Conservation (phyloP, 2,888 invertebrate genomes). For the Diarsia rubi region DNA sequence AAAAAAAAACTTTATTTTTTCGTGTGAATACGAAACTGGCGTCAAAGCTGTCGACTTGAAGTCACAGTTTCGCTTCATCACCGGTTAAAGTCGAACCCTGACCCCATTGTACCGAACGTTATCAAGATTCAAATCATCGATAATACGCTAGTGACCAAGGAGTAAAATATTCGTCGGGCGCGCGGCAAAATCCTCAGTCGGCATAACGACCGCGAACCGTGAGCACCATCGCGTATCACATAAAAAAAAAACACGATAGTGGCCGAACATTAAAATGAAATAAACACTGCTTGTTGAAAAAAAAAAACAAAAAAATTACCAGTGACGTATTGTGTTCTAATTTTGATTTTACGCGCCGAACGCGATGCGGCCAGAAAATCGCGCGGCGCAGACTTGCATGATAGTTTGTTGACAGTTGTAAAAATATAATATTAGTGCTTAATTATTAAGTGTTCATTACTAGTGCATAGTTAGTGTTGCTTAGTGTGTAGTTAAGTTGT, state of each 20-base stretch:
- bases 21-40: constrained; percentile 52
- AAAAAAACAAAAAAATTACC: constrained; percentile 73
- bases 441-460: constrained; percentile 55
- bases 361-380: constrained; percentile 69
- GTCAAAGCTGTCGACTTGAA: constrained; percentile 54
- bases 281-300: constrained; percentile 72
- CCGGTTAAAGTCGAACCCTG: constrained; percentile 84
- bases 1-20: constrained; percentile 36
- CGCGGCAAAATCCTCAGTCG: constrained; percentile 84
- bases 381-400: constrained; percentile 60
- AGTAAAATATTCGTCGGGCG: constrained; percentile 73
- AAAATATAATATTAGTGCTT: constrained; percentile 51
- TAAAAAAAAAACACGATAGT: constrained; percentile 64
- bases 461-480: constrained; percentile 46
- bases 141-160: constrained; percentile 85
- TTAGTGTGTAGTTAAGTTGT: constrained; percentile 52
- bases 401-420: constrained; percentile 70
- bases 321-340: constrained; percentile 78
- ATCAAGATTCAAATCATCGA: constrained; percentile 89
- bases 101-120: constrained; percentile 83
- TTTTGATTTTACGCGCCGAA: constrained; percentile 79
- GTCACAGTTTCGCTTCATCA: constrained; percentile 70
- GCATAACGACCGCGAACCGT: constrained; percentile 81
- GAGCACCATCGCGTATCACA: constrained; percentile 74
- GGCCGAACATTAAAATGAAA: constrained; percentile 73